A percentile compares a stretch with the other conserved stretches of the same genome.
phyloP scores from a whole-genome alignment of 2,797 vertebrate species.

The Cetoscarus ocellatus region DNA sequence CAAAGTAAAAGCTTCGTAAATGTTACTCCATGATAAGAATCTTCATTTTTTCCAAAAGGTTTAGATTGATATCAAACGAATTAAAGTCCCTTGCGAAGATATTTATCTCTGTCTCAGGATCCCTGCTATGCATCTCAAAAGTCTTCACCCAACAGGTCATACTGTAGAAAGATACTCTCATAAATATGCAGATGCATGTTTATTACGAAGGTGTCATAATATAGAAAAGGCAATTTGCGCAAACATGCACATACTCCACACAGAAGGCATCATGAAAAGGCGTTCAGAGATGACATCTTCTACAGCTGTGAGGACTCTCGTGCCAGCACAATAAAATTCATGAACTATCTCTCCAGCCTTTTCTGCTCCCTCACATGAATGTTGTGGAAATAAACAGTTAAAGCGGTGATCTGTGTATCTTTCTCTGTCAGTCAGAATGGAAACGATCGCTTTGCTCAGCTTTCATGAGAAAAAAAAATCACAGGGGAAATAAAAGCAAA shows the following conservation, averaged over 20 bases:
- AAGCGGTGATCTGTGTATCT: constrained; percentile 23
- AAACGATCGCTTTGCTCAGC: constrained; percentile 49
- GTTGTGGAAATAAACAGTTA: constrained; percentile 7
- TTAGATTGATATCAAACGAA: too few relatives aligned
- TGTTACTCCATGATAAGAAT: too few relatives aligned
- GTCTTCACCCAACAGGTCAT: too few relatives aligned
- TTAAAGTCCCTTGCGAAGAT: too few relatives aligned
- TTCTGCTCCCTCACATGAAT: constrained; percentile 17
- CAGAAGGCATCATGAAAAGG: background rate
- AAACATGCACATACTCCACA: background rate
- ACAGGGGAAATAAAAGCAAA: constrained; percentile 37
- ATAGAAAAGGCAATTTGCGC: too few relatives aligned
- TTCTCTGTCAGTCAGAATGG: constrained; percentile 39
- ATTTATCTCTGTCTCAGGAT: too few relatives aligned
- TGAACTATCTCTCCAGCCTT: constrained; percentile 10
- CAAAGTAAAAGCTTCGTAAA: too few relatives aligned
- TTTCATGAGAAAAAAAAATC: constrained; percentile 25
- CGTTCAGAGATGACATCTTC: background rate
- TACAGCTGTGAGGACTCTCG: background rate
- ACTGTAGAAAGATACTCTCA: too few relatives aligned
- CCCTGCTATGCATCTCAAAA: too few relatives aligned
- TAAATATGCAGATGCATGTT: too few relatives aligned
- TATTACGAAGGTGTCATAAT: too few relatives aligned
- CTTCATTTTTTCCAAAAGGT: too few relatives aligned
- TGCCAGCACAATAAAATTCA: constrained; percentile 5